Evolutionary conservation across 2,113 vertebrate genomes (phyloP).

Genomic region (Epinephelus cyanopodus): DNA sequence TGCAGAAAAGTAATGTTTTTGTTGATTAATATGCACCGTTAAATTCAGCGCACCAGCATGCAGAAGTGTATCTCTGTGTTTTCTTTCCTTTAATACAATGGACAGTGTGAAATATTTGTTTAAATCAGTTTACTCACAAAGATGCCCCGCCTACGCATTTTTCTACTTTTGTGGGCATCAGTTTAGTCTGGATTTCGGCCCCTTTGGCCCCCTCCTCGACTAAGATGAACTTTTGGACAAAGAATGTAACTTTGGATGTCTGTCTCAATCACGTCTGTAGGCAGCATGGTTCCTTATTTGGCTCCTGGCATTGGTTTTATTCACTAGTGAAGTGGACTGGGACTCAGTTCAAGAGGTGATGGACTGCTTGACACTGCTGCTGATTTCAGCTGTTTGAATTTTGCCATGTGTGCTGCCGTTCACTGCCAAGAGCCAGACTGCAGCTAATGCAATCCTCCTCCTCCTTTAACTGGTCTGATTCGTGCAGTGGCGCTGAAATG

Average conservation of each 20-base stretch:
- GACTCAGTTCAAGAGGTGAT: constrained; percentile 26
- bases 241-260: constrained; percentile 6
- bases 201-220: background rate
- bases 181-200: background rate
- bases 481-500: background rate
- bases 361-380: constrained; percentile 10
- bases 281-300: background rate
- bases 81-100: background rate
- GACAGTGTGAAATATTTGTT: background rate
- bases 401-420: constrained; percentile 9
- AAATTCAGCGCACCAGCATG: background rate
- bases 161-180: background rate
- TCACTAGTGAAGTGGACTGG: constrained; percentile 9
- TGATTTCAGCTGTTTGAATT: constrained; percentile 35
- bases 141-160: background rate
- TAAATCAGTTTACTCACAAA: background rate
- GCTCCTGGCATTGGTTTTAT: background rate
- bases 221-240: background rate
- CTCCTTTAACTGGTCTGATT: constrained; percentile 7
- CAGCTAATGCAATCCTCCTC: background rate
- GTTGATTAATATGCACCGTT: background rate
- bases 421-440: constrained; percentile 5
- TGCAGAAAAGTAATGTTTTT: background rate
- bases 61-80: too few relatives aligned
- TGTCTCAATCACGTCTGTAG: background rate